Evolutionary conservation across 2,888 invertebrate genomes (phyloP).

Genomic region (Lepeophtheirus nordmannii): DNA sequence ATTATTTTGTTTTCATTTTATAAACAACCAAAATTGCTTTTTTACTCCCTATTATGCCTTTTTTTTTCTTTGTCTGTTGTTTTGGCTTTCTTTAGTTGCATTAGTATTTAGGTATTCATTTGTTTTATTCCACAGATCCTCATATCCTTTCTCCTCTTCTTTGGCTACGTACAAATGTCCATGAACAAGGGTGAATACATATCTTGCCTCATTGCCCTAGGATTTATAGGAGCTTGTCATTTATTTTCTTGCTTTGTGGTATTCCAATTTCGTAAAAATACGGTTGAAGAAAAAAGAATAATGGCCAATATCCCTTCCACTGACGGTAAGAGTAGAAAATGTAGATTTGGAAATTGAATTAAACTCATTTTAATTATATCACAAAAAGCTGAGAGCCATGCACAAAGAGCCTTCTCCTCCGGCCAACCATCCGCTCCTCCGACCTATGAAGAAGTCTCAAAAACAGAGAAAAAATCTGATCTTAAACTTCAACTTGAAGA

Average conservation of each 20-base stretch:
- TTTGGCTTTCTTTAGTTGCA: no score
- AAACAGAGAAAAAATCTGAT: neutral
- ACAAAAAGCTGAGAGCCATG: no score
- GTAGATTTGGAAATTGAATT: no score
- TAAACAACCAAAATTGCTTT: no score
- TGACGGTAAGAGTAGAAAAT: neutral
- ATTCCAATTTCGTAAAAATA: slow-evolving; percentile 22
- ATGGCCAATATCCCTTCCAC: neutral
- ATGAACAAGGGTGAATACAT: slow-evolving; percentile 13
- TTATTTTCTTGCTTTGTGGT: slow-evolving; percentile 23
- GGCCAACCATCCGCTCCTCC: slow-evolving; percentile 15
- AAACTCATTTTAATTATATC: no score
- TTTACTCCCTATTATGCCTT: no score
- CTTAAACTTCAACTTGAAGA: neutral
- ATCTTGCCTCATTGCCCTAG: neutral
- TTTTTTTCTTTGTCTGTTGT: no score
- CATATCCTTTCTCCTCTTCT: slow-evolving; percentile 13
- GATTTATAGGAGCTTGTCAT: slow-evolving; percentile 7
- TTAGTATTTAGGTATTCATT: no score
- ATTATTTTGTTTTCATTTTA: no score
- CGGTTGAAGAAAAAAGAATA: neutral
- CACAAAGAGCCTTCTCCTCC: no score
- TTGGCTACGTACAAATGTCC: slow-evolving; percentile 4
- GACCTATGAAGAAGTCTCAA: slow-evolving; percentile 19
- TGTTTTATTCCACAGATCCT: slow-evolving; percentile 3